A percentile compares a stretch with the other conserved stretches of the same genome.
Conservation (phyloP, 2,113 vertebrate species). For the Rhinolophus ferrumequinum region DNA sequence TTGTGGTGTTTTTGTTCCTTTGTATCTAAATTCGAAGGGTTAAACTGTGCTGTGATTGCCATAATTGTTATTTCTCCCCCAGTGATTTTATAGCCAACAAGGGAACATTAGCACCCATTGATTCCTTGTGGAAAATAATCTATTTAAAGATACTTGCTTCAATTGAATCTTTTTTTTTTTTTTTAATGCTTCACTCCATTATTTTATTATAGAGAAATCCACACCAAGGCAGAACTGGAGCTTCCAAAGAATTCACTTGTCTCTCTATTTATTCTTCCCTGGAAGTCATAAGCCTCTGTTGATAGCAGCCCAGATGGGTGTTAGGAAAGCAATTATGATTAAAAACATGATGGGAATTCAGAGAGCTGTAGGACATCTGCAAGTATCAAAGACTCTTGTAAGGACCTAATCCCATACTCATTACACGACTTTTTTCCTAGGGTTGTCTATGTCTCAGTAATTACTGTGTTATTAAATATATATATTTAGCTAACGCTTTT, state of each 20-base stretch:
- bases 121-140: constrained; percentile 69
- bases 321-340: constrained; percentile 60
- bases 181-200: constrained; percentile 56
- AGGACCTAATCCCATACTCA: background rate
- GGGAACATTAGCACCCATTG: constrained; percentile 71
- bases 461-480: background rate
- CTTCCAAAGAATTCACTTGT: constrained; percentile 45
- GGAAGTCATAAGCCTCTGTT: constrained; percentile 53
- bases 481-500: background rate
- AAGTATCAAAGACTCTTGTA: constrained; percentile 42
- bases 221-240: constrained; percentile 41
- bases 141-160: constrained; percentile 69
- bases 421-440: background rate
- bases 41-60: constrained; percentile 55
- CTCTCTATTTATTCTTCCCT: constrained; percentile 63
- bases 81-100: constrained; percentile 78
- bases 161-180: constrained; percentile 20
- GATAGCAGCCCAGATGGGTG: constrained; percentile 68
- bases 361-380: constrained; percentile 48
- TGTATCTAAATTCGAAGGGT: constrained; percentile 40
- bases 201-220: constrained; percentile 74
- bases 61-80: constrained; percentile 72
- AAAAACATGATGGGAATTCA: constrained; percentile 54
- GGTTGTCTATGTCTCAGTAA: background rate
- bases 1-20: background rate